phyloP scores from a whole-genome alignment of 2,113 vertebrate species.

The Neoarius graeffei region DNA sequence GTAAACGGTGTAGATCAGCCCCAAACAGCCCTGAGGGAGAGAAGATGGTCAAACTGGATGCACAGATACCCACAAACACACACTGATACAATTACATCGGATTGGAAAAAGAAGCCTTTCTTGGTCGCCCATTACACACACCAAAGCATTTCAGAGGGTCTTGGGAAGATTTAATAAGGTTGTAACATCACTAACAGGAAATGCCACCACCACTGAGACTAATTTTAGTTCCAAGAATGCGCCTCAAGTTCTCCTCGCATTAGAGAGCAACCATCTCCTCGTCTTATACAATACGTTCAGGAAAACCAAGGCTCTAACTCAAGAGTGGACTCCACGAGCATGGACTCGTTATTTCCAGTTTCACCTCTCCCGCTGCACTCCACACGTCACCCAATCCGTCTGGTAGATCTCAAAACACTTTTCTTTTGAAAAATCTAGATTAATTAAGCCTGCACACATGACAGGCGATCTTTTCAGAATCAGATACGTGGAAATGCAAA shows the following conservation, averaged over 20 bases:
- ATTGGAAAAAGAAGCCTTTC: background rate
- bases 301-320: too few species aligned
- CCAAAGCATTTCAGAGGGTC: constrained; percentile 13
- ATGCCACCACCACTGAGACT: background rate
- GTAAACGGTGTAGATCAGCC: constrained; percentile 92
- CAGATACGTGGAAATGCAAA: too few species aligned
- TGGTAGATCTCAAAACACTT: too few species aligned
- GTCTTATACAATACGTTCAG: too few species aligned
- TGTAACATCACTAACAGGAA: constrained; percentile 29
- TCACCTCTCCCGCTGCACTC: too few species aligned
- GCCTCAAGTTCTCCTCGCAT: background rate
- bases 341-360: too few species aligned
- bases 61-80: constrained; percentile 15
- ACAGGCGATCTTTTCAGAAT: too few species aligned
- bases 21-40: constrained; percentile 86
- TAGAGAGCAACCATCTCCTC: background rate
- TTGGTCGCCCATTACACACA: background rate
- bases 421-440: too few species aligned
- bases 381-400: too few species aligned
- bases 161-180: constrained; percentile 5
- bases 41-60: constrained; percentile 19
- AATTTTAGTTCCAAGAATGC: constrained; percentile 24
- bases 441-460: too few species aligned
- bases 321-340: too few species aligned
- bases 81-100: constrained; percentile 5